Base-by-base conservation (phyloP, 2,888 invertebrate species). In the Apodemia duryi region DNA sequence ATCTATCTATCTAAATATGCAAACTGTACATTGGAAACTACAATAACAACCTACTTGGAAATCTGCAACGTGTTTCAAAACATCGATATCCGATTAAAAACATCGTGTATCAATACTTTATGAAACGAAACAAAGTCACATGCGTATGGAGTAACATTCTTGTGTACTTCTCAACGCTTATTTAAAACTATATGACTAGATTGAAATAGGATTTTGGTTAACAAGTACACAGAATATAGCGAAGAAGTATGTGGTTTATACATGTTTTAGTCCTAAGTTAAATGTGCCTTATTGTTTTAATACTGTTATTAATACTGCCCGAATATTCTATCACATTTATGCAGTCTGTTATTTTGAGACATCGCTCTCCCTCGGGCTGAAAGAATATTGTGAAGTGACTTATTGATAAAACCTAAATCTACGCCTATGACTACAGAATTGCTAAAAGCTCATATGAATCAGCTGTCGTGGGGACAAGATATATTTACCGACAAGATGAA, bases 271-370 rank as follows among this genome's bases (percentile, higher is more conserved):
- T 60, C 52, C 52, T 69, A 68, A 69, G 38, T 66, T 68, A 66
- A 68, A 67, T 65, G 70, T 68, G 69, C 65, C 69, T 69, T 69
- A 66, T 67, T 28, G 62, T 69, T 76, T 65, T 73, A 85, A 86
- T 87, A 86, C 79, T 79, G 77, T 74, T 71, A 68, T 68, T 76
- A 81, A 82, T 83, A 83, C 87, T 85, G 83, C 71, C 76, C 71
- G 73, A 78, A 71, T 77, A 69, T 64, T 68, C 67, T 75, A 73
- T 72, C 72, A 73, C 69, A 71, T 68, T 68, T 70, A 66, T 66
- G 66, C 73, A 74, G 74, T 72, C 73, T 69, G 70, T 72, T 68
- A 66, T 67, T 69, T 63, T 68, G 35, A 63, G 65, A 70, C 66
- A 67, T 68, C 46, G 65, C 70, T 52, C 68, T 66, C 65, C 70